phyloP scores from a whole-genome alignment of 2,888 invertebrate species.

The Cephonodes hylas region DNA sequence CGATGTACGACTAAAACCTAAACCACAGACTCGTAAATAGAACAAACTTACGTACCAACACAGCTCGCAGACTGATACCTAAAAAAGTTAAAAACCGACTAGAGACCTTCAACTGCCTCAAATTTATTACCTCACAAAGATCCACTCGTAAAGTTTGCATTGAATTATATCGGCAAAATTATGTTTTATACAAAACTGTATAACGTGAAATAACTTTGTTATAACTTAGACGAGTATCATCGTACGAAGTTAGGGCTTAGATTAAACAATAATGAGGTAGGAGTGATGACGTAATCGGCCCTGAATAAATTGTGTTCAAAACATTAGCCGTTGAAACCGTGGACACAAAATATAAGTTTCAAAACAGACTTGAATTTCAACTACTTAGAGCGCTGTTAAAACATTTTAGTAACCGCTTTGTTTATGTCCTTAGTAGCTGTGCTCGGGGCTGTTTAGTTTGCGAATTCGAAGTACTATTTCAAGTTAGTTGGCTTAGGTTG shows the following conservation, averaged over 20 bases:
- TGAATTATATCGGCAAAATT: conserved; percentile 5
- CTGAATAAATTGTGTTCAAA: conserved; percentile 28
- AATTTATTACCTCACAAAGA: neutral
- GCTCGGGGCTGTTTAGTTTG: neutral
- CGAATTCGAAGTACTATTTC: neutral
- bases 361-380: neutral
- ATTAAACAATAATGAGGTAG: conserved; percentile 50
- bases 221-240: conserved; percentile 11
- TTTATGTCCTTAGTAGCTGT: neutral
- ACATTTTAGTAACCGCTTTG: conserved; percentile 5
- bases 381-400: neutral
- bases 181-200: neutral
- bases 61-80: no score
- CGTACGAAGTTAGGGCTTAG: conserved; percentile 16
- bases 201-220: conserved; percentile 5
- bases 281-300: conserved; percentile 52
- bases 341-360: conserved; percentile 2
- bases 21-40: no score
- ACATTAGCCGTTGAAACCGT: neutral
- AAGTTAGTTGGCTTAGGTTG: neutral
- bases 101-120: neutral
- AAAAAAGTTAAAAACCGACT: neutral
- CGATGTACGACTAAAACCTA: no score
- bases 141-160: conserved; percentile 1
- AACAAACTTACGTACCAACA: no score